Evolutionary conservation across 2,113 vertebrate species (phyloP), one percentile per base, ranked within the genome.

Genomic region (Aramus guarauna): DNA sequence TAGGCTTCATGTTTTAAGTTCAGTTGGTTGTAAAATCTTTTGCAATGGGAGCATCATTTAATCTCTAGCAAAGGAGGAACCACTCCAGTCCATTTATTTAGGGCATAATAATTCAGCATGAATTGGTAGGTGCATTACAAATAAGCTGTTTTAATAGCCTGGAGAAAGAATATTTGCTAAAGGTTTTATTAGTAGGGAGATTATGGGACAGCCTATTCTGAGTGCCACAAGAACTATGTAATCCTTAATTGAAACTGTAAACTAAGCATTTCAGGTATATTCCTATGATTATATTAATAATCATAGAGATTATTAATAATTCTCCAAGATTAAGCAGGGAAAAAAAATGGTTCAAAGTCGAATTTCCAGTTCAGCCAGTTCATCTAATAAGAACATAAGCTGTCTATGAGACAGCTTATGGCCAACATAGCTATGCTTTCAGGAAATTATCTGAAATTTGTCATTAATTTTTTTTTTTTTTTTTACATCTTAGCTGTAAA

Each of bases 1-100:
- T 14, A 43, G 63, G 23, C n/a, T 74, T 90, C 27, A 17, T 39
- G 19, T 48, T 86, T 41, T 66, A 66, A 75, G 24, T 62, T 87
- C 3, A 56, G 41, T 77, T 80, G 71, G 32, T 75, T 85, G 21
- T 41, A 56, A 86, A 87, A 64, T 39, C 32, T 74, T 84, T 69
- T 95, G 94, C 80, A 96, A 95, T 47, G 80, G 94, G 55, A 97
- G 66, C 78, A 94, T 84, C 30, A 88, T 93, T 96, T 96, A 47
- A n/a, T 72, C 73, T 77, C 45, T 85, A 96, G 86, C 94, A 84
- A 71, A 71, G 60, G 47, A 95, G 85, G 78, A 97, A 88, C 79
- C 60, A 76, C 90, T 97, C 92, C 59, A 29, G 82, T 89, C 30
- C 72, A 88, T 59, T 60, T 68, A 78, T 58, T 62, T 62, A 76